Evolutionary conservation across 2,797 vertebrate species (phyloP).

Genomic region (Lagorchestes hirsutus): DNA sequence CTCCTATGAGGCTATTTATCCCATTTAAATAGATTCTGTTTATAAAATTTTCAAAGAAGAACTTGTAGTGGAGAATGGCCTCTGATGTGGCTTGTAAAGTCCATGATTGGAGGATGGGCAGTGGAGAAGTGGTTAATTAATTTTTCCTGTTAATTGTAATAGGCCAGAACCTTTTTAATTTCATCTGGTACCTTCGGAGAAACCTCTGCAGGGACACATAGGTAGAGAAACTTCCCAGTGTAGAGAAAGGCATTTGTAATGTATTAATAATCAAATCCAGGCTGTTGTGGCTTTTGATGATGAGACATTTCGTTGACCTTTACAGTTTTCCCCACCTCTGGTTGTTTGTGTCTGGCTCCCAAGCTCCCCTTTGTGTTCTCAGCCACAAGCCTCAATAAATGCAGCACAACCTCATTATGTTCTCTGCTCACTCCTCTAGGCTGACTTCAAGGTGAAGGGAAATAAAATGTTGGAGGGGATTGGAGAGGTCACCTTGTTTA

Average conservation of each 20-base stretch:
- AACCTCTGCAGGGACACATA: background rate
- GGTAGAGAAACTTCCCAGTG: background rate
- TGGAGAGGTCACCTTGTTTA: background rate
- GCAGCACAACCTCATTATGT: background rate
- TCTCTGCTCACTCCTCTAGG: background rate
- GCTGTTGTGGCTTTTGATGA: background rate
- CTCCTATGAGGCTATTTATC: background rate
- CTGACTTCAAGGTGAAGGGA: background rate
- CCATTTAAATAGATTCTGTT: background rate
- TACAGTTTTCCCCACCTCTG: background rate
- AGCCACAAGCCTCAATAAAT: background rate
- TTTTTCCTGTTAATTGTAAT: background rate
- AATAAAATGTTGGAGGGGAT: background rate
- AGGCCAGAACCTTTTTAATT: background rate
- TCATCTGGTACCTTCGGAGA: background rate
- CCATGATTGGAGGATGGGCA: background rate
- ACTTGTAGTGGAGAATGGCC: background rate
- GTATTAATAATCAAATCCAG: background rate
- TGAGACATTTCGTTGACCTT: background rate
- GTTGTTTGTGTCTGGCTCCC: background rate
- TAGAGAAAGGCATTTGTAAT: background rate
- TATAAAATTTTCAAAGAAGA: conserved; percentile 3
- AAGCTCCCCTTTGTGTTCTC: background rate
- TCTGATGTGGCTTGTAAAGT: background rate
- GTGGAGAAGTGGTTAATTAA: background rate